Evolutionary conservation across 1,140 invertebrate genomes (phyloP), one percentile per base, ranked within the genome.

Genomic region (Diabrotica virgifera): DNA sequence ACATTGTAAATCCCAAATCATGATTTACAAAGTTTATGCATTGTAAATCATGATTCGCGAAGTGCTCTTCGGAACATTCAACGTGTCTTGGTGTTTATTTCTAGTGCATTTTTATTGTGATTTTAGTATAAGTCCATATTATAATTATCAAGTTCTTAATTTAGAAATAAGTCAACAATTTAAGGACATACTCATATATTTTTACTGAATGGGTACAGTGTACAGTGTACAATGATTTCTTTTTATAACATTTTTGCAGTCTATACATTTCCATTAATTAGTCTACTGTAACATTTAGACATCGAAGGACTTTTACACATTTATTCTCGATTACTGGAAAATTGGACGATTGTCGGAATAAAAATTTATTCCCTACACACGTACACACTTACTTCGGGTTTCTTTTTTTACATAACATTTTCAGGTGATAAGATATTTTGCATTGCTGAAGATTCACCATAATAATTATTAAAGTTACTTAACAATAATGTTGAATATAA

Each of bases 281-380:
- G 24, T 55, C 53, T 55, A 55, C 53, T 7, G 14, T 24, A 7
- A 55, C 53, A 55, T 55, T 55, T 55, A 55, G 53, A 55, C 53
- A 55, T 55, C 36, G 53, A 55, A 55, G n/a, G 53, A 55, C n/a
- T 36, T 35, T 55, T 55, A 55, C 53, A 55, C 10, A 55, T 35
- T 24, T 35, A 55, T 50, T 10, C n/a, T 10, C 9, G 46, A 50
- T 50, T 9, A 9, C 9, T 50, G 9, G 9, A 50, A 50, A 55
- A 55, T 55, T 63, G 62, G 62, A 63, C 62, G 52, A 63, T 63
- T 63, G 62, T 63, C 37, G 52, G 38, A 63, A 57, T 57, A 24
- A 24, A 24, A 36, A 14, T 56, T n/a, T 12, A 57, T 56, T 37
- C 53, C 53, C 24, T 55, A 55, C 14, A 50, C n/a, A 55, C 24